A percentile compares a stretch with the other conserved stretches of the same genome.
Evolutionary conservation across 2,888 invertebrate species (phyloP).

Genomic region (Liodrosophila aerea): DNA sequence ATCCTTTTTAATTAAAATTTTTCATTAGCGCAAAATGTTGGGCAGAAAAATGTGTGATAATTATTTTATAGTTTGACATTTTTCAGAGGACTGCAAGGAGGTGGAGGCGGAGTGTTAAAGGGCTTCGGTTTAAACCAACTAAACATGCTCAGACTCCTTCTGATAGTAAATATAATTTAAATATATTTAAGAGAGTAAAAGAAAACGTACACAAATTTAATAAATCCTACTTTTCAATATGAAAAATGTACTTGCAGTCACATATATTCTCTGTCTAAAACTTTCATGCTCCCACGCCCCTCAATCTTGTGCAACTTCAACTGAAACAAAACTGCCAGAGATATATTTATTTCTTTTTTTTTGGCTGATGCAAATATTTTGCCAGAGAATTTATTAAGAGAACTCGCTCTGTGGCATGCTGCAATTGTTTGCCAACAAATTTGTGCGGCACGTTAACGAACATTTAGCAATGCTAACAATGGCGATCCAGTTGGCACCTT

Average conservation of each 20-base stretch:
- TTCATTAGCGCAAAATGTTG: neutral
- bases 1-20: conserved; percentile 49
- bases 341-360: neutral
- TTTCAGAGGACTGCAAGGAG: neutral
- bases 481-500: conserved; percentile 52
- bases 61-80: conserved; percentile 10
- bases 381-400: conserved; percentile 23
- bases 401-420: conserved; percentile 13
- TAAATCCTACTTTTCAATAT: too few species aligned
- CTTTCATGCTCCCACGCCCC: too few species aligned
- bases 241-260: too few species aligned
- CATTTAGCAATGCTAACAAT: conserved; percentile 67
- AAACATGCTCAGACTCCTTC: too few species aligned
- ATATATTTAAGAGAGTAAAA: too few species aligned
- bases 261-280: too few species aligned
- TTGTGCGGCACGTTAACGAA: conserved; percentile 72
- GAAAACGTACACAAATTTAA: too few species aligned
- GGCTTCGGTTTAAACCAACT: too few species aligned
- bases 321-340: conserved; percentile 1
- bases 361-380: conserved; percentile 10
- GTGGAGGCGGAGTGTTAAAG: too few species aligned
- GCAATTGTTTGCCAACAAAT: conserved; percentile 70
- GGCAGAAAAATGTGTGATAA: conserved; percentile 11
- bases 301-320: neutral
- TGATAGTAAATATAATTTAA: too few species aligned